Evolutionary conservation across 2,888 invertebrate species (phyloP).

Genomic region (Conus canariensis): DNA sequence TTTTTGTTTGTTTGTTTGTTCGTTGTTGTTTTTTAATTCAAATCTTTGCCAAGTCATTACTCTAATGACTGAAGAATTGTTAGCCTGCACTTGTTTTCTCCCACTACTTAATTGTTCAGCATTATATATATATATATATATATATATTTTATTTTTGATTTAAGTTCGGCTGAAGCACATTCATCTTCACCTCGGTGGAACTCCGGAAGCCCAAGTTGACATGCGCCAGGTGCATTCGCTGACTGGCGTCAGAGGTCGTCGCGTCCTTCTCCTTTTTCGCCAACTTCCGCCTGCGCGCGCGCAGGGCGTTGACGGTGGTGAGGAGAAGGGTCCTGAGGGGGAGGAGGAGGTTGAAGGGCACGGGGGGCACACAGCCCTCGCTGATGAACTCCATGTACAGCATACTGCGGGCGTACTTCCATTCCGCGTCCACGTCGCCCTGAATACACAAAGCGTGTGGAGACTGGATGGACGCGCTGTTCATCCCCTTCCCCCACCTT

Average conservation of each 20-base stretch:
- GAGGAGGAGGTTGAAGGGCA: slow-evolving; percentile 73
- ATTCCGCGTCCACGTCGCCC: slow-evolving; percentile 75
- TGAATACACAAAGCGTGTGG: slow-evolving; percentile 42
- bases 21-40: no score
- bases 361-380: slow-evolving; percentile 80
- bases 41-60: no score
- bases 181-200: not conserved
- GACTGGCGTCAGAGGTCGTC: not conserved
- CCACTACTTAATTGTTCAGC: no score
- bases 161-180: no score
- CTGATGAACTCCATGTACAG: slow-evolving; percentile 79
- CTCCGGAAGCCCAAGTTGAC: not conserved
- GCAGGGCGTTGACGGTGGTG: not conserved
- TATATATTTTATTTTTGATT: no score
- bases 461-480: not conserved
- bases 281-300: not conserved
- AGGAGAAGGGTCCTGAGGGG: slow-evolving; percentile 7
- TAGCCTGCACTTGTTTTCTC: no score
- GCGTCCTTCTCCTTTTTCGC: slow-evolving; percentile 3
- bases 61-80: no score
- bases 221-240: not conserved
- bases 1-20: no score
- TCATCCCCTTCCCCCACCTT: not conserved
- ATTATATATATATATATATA: no score
- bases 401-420: slow-evolving; percentile 75